These are phyloP conservation scores for Mastigias papua DNA, from an alignment of 30 jellyfish, hydroid and myxozoan genomes.

Conservation along the genomic window DNA sequence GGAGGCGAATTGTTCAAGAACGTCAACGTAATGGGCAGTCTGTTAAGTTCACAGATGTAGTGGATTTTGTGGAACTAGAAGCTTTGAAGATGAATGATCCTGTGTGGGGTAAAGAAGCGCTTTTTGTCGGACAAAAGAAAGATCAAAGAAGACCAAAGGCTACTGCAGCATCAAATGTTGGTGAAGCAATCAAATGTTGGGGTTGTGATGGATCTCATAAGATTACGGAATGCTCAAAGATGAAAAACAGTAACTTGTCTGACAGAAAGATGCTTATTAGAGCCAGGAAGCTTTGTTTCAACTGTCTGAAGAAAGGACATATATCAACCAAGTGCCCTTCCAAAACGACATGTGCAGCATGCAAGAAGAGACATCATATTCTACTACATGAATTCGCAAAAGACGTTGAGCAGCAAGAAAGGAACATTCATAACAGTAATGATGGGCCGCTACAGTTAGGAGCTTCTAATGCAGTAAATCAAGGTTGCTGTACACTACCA, in stretches of 20 bases:
- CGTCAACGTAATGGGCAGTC: conserved; percentile 12
- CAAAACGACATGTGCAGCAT: conserved; percentile 30
- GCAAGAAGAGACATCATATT: conserved; percentile 24
- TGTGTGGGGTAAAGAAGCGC: conserved; percentile 65
- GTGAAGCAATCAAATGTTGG: conserved; percentile 37
- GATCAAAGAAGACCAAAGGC: not conserved
- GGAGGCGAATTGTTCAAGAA: conserved; percentile 52
- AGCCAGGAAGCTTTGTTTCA: conserved; percentile 44
- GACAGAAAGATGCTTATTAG: conserved; percentile 50
- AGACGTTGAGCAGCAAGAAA: not conserved
- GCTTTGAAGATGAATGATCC: conserved; percentile 70
- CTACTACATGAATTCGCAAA: conserved; percentile 11
- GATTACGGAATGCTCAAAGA: conserved; percentile 59
- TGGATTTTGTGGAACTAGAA: conserved; percentile 50
- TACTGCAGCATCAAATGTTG: conserved; percentile 43
- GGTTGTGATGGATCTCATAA: conserved; percentile 60
- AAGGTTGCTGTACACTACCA: conserved; percentile 32
- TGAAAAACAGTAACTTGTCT: conserved; percentile 40
- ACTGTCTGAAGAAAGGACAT: conserved; percentile 53
- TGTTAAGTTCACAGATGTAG: conserved; percentile 55
- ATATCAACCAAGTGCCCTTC: conserved; percentile 35
- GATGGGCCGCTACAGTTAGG: too few relatives aligned
- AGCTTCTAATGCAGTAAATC: conserved; percentile 13
- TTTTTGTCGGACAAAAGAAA: conserved; percentile 12
- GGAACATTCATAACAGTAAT: too few relatives aligned